phyloP scores from a whole-genome alignment of 2,113 vertebrate species.

The Eurypyga helias region DNA sequence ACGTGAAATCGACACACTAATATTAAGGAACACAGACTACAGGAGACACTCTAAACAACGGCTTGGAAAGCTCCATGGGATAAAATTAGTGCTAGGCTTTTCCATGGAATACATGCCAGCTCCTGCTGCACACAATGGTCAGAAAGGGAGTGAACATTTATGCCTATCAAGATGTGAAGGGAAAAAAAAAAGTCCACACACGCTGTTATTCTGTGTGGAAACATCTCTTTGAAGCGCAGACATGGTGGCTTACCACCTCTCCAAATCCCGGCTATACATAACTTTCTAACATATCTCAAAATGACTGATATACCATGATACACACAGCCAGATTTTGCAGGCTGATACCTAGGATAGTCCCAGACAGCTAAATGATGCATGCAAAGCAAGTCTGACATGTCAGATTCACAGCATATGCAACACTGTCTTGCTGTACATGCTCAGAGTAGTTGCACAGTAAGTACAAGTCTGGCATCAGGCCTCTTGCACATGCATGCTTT shows the following conservation, averaged over 20 bases:
- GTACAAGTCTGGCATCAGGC: background rate
- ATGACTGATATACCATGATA: background rate
- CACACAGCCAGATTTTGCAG: background rate
- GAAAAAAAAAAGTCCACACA: background rate
- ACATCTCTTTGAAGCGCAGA: background rate
- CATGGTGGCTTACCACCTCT: background rate
- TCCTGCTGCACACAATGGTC: background rate
- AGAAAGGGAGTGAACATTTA: background rate
- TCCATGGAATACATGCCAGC: background rate
- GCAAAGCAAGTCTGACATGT: background rate
- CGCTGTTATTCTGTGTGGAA: background rate
- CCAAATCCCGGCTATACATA: background rate
- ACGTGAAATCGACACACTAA: rapidly evolving
- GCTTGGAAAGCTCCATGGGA: background rate
- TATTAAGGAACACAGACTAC: background rate
- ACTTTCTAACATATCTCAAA: background rate
- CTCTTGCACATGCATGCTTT: background rate
- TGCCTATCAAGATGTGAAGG: background rate
- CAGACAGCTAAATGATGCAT: background rate
- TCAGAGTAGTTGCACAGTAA: background rate
- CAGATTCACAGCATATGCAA: background rate
- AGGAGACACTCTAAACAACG: background rate
- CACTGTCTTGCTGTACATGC: background rate
- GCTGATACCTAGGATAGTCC: background rate
- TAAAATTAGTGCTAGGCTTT: background rate